Percentiles rank a stretch among this genome's conserved stretches.
Evolutionary conservation across 2,113 vertebrate genomes (phyloP).

Genomic region (Callaeas wilsoni): DNA sequence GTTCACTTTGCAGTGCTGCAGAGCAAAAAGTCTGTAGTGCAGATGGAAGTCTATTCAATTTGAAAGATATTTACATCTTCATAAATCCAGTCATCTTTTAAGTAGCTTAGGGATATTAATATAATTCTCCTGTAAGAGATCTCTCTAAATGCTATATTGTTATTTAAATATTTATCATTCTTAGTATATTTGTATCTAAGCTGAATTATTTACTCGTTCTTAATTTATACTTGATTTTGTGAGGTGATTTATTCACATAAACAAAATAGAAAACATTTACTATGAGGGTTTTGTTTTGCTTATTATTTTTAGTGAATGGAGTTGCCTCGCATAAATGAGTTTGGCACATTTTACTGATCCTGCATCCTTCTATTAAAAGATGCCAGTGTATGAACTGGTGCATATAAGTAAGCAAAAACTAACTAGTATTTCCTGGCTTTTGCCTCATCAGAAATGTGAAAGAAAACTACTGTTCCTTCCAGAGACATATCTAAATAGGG

Average conservation of each 20-base stretch:
- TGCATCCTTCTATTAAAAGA: neutral
- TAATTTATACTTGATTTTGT: neutral
- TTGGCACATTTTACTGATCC: neutral
- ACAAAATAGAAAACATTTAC: neutral
- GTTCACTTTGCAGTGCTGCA: neutral
- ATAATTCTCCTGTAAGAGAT: neutral
- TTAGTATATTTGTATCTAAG: neutral
- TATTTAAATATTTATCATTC: neutral
- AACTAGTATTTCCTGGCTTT: neutral
- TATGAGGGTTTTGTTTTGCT: fast-evolving
- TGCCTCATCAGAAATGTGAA: neutral
- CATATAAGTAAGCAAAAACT: neutral
- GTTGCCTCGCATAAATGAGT: neutral
- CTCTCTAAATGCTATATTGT: neutral
- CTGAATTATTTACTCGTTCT: neutral
- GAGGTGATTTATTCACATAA: neutral
- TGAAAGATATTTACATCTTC: neutral
- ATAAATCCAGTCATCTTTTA: neutral
- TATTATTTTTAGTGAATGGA: neutral
- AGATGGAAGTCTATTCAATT: neutral
- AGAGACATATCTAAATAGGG: neutral
- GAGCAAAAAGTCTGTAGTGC: neutral
- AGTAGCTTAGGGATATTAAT: neutral
- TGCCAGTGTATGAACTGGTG: neutral
- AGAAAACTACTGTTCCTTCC: neutral